Evolutionary conservation across 2,797 vertebrate genomes (phyloP), one percentile per base, ranked within the genome.

Genomic region (Typhlichthys eigenmanni): DNA sequence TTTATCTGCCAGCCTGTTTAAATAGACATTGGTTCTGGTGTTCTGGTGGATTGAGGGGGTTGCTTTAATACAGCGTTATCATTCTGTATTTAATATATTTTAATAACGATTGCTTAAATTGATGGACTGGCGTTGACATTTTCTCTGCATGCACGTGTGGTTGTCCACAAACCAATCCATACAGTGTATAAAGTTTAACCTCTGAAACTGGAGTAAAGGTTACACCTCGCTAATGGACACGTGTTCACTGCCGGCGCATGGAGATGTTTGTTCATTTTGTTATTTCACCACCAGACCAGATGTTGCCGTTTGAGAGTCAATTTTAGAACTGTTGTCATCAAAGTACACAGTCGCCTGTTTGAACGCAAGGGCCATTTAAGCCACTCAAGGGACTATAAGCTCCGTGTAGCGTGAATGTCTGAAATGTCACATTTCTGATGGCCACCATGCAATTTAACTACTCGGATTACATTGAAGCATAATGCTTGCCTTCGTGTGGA

Each of bases 191-290:
- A 9, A 9, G 1, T 38, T 1, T 38, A 38, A 7, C 9, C 38
- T 57, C 54, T 63, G 59, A 70, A 82, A 83, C 47, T 80, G 56
- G 85, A 73, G 68, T 52, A 88, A 85, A 86, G 87, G 83, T 87
- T 66, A 85, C 4, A 68, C 64, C 49, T 51, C 60, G 16, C 76
- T 88, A 88, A 88, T 87, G 85, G 80, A 76, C 63, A 60, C 49
- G 68, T 45, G 19, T 38, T 12, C 65, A 71, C 58, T 58, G 38
- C 57, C 49, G 13, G 29, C 7, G 5, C 62, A 9, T 69, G 12
- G 47, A 62, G 55, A n/a, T 89, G 83, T 89, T 90, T 88, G 84
- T 80, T 86, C 76, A 79, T 58, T 14, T 58, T 74, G 64, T 75
- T 72, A 78, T 73, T 66, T 61, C 67, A 63, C 63, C 60, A 60